Percentiles rank a stretch among this genome's conserved stretches.
Conservation (phyloP, 37 sponge, comb jelly and placozoan species). For the Cliona cf. orientalis region DNA sequence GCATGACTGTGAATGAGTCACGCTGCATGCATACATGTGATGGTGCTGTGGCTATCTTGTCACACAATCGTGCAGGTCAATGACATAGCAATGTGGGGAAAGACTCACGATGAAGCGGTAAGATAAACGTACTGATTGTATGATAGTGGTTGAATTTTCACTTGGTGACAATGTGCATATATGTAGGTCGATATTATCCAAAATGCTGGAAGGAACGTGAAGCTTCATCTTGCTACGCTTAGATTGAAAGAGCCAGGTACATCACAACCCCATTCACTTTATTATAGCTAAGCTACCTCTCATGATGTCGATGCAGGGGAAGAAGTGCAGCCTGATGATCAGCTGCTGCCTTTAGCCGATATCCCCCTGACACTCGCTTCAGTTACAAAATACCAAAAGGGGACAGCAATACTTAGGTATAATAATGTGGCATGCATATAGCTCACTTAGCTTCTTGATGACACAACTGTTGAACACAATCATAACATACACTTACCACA, state of each 20-base stretch:
- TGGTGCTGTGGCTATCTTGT: not conserved
- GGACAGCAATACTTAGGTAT: conserved; percentile 30
- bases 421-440: not conserved
- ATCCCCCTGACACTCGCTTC: conserved; percentile 32
- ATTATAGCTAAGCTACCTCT: not conserved
- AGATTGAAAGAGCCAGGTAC: not conserved
- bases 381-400: conserved; percentile 11
- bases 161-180: not conserved
- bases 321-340: not conserved
- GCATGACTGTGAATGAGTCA: too few relatives aligned
- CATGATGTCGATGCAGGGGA: not conserved
- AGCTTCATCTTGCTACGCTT: conserved; percentile 11
- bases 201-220: conserved; percentile 12
- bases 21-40: not conserved
- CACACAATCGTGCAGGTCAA: conserved; percentile 24
- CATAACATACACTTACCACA: not conserved
- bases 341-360: conserved; percentile 3
- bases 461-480: too few relatives aligned
- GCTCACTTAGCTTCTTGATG: not conserved
- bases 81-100: conserved; percentile 36
- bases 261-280: not conserved
- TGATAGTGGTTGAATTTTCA: not conserved
- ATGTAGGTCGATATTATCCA: conserved; percentile 8
- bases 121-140: not conserved
- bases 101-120: conserved; percentile 53